Percentiles rank a stretch among this genome's conserved stretches.
Evolutionary conservation across 2,113 vertebrate species (phyloP).

Genomic region (Xyliphius kryptos): DNA sequence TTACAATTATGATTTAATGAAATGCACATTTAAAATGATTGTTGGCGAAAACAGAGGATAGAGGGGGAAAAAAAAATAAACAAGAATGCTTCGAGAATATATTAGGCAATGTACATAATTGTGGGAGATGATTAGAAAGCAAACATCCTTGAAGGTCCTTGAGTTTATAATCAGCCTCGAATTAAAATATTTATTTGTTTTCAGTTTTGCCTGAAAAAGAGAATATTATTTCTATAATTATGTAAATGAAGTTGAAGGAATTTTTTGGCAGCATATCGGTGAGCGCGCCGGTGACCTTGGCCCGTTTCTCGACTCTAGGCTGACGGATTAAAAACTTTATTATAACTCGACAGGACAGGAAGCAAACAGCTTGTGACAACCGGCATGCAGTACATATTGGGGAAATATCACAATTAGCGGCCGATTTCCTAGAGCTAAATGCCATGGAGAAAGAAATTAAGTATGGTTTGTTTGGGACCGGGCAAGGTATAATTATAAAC

Average conservation of each 20-base stretch:
- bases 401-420: slow-evolving; percentile 61
- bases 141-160: slow-evolving; percentile 61
- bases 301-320: slow-evolving; percentile 40
- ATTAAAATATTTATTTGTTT: slow-evolving; percentile 57
- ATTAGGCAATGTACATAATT: slow-evolving; percentile 58
- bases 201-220: slow-evolving; percentile 40
- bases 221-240: slow-evolving; percentile 59
- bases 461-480: slow-evolving; percentile 56
- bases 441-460: slow-evolving; percentile 51
- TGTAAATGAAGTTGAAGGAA: slow-evolving; percentile 54
- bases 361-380: slow-evolving; percentile 51
- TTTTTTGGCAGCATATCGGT: slow-evolving; percentile 37
- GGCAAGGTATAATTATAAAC: slow-evolving; percentile 61
- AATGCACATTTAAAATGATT: slow-evolving; percentile 56
- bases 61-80: slow-evolving; percentile 39
- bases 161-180: slow-evolving; percentile 56
- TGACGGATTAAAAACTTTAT: slow-evolving; percentile 63
- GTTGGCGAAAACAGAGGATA: slow-evolving; percentile 44
- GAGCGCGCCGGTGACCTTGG: slow-evolving; percentile 53
- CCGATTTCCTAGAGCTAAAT: slow-evolving; percentile 42
- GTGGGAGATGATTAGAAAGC: slow-evolving; percentile 54
- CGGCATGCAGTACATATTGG: slow-evolving; percentile 43
- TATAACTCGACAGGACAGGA: slow-evolving; percentile 48
- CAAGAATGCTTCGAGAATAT: slow-evolving; percentile 48
- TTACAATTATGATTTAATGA: slow-evolving; percentile 53